Conservation (phyloP, 1,140 invertebrate species). For the Anagrus nilaparvatae region DNA sequence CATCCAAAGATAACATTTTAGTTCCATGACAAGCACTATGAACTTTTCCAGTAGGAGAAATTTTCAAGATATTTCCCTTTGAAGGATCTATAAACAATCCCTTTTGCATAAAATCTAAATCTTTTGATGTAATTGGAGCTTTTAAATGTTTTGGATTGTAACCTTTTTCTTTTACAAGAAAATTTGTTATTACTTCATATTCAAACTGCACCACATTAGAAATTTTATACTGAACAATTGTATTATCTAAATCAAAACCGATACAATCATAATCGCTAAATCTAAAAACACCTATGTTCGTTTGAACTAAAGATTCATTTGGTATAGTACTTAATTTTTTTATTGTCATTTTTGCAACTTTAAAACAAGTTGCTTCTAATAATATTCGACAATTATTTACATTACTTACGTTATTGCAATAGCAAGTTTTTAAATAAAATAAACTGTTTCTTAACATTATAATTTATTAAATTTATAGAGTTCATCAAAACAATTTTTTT, state of each 20-base stretch:
- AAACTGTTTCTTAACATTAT: too few relatives aligned
- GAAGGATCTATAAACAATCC: slow-evolving; percentile 65
- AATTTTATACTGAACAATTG: slow-evolving; percentile 58
- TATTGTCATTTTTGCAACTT: too few relatives aligned
- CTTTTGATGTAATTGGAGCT: slow-evolving; percentile 42
- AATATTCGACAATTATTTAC: too few relatives aligned
- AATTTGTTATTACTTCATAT: slow-evolving; percentile 53
- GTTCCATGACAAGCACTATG: slow-evolving; percentile 62
- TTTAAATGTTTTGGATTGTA: slow-evolving; percentile 47
- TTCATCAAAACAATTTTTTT: too few relatives aligned
- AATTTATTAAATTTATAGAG: too few relatives aligned
- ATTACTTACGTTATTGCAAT: too few relatives aligned
- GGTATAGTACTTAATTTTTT: too few relatives aligned
- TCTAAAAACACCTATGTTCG: slow-evolving; percentile 35
- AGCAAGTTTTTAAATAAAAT: too few relatives aligned
- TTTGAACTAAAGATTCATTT: too few relatives aligned
- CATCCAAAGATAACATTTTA: slow-evolving; percentile 42
- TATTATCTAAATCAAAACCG: slow-evolving; percentile 75
- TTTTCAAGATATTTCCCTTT: slow-evolving; percentile 62
- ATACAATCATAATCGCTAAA: slow-evolving; percentile 64
- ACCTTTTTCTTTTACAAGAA: slow-evolving; percentile 50
- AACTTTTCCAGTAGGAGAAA: slow-evolving; percentile 52
- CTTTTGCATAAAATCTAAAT: slow-evolving; percentile 59
- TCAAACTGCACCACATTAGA: slow-evolving; percentile 50
- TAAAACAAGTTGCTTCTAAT: too few relatives aligned